phyloP scores from a whole-genome alignment of 1,140 invertebrate genomes.

The Dendroctonus valens region DNA sequence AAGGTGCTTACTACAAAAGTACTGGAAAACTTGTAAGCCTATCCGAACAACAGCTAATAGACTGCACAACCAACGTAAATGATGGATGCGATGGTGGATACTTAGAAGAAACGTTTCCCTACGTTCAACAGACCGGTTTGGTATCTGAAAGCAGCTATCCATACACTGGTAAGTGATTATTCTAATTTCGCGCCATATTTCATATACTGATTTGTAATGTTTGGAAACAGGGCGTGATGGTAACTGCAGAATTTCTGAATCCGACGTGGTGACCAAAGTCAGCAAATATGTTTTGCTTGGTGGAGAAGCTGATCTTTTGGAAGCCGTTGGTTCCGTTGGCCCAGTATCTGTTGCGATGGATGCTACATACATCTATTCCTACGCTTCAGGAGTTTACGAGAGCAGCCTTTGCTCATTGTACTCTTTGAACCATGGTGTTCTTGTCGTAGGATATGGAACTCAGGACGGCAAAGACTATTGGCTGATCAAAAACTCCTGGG shows the following conservation, averaged over 20 bases:
- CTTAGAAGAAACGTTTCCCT: constrained; percentile 30
- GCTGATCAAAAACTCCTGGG: constrained; percentile 44
- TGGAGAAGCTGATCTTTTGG: constrained; percentile 64
- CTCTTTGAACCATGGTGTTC: constrained; percentile 39
- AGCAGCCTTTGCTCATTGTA: constrained; percentile 39
- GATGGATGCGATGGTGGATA: constrained; percentile 30
- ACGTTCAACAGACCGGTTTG: constrained; percentile 54
- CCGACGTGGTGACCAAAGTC: constrained; percentile 53
- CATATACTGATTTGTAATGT: neutral
- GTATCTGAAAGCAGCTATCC: constrained; percentile 32
- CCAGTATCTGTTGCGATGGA: constrained; percentile 89
- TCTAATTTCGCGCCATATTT: neutral
- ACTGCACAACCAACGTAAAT: constrained; percentile 46
- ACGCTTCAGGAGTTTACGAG: constrained; percentile 28
- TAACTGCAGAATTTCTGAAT: constrained; percentile 28
- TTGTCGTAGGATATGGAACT: constrained; percentile 39
- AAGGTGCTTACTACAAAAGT: constrained; percentile 90
- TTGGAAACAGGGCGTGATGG: constrained; percentile 10
- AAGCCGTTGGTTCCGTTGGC: constrained; percentile 83
- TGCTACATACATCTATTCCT: constrained; percentile 56
- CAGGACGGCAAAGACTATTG: constrained; percentile 37
- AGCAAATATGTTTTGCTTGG: constrained; percentile 51
- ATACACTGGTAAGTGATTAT: constrained; percentile 16
- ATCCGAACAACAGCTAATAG: constrained; percentile 37
- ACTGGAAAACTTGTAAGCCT: constrained; percentile 56